Base-by-base conservation (phyloP, 2,113 vertebrate genomes). In the Grus americana region DNA sequence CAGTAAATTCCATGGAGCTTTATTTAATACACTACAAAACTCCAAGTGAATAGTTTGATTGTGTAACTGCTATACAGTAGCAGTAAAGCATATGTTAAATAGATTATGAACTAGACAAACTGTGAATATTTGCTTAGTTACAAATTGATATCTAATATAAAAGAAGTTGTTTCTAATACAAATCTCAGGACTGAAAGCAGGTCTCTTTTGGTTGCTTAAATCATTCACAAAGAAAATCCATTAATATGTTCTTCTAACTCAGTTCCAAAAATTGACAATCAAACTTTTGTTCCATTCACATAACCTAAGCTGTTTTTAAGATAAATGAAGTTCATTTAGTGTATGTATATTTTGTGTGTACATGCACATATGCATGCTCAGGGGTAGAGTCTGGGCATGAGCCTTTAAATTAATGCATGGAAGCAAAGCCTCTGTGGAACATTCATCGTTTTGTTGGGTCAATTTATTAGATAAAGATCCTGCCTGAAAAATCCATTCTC, bases 281-380 rank as follows among this genome's bases (percentile, higher is more conserved):
- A 76, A 54, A 49, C 30, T 72, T 90, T 5, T 42, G 4, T 66
- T 75, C 29, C 16, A 14, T 24, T 61, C 18, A 38, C 9, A 7
- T n/a, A 27, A 18, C 32, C 16, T 34, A 61, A 42, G 20, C 4
- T 38, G 10, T 4, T 52, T 72, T n/a, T 55, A 73, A 40, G 15
- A 18, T 49, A 5, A 12, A 13, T 44, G 4, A 61, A 34, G 15
- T 27, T 82, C 6, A 61, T 38, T 78, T 42, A 42, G 18, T 55
- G 14, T 38, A 23, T 12, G 2, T 13, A 8, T 70, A 27, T 75
- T 63, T 42, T 82, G 5, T 42, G 18, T 30, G 20, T 26, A 36
- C 10, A 18, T 19, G 21, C 6, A 71, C 9, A 80, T 8, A 19
- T 2, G 4, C 0, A 1, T 55, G 14, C 30, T 38, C 6, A 42